phyloP scores from a whole-genome alignment of 2,113 vertebrate genomes.

The Rattus rattus region DNA sequence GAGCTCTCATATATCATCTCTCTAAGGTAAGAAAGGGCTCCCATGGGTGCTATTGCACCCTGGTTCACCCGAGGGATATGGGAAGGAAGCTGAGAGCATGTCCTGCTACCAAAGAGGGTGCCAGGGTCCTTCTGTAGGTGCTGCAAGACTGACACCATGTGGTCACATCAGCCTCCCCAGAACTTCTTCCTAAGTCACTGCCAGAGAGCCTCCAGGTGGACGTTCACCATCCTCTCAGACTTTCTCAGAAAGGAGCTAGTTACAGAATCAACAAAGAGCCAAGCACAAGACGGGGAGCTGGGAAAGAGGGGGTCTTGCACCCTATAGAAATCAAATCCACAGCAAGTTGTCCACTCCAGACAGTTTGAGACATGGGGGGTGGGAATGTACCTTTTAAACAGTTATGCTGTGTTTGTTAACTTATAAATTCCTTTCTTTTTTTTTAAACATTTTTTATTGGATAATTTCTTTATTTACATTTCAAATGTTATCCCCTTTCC shows the following conservation, averaged over 20 bases:
- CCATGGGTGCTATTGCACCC: not conserved
- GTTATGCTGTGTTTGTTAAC: not conserved
- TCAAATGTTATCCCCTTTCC: too few species aligned
- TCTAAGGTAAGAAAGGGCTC: not conserved
- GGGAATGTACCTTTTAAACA: not conserved
- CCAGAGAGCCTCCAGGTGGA: not conserved
- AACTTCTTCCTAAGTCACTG: not conserved
- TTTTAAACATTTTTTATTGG: too few species aligned
- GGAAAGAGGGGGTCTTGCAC: not conserved
- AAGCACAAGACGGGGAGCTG: not conserved
- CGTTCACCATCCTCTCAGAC: not conserved
- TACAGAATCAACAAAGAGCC: not conserved
- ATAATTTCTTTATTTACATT: too few species aligned
- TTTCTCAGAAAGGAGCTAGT: not conserved
- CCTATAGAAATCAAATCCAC: not conserved
- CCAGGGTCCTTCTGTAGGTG: slow-evolving; percentile 72
- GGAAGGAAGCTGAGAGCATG: slow-evolving; percentile 7
- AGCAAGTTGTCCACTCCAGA: not conserved
- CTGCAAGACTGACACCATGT: slow-evolving; percentile 90
- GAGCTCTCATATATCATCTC: not conserved
- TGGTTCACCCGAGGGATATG: not conserved
- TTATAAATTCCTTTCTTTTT: not conserved
- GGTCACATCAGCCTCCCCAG: slow-evolving; percentile 74
- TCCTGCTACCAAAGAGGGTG: slow-evolving; percentile 62
- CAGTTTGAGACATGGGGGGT: not conserved